Conservation (phyloP, 2,888 invertebrate species). For the Torymus aiolomorphi region DNA sequence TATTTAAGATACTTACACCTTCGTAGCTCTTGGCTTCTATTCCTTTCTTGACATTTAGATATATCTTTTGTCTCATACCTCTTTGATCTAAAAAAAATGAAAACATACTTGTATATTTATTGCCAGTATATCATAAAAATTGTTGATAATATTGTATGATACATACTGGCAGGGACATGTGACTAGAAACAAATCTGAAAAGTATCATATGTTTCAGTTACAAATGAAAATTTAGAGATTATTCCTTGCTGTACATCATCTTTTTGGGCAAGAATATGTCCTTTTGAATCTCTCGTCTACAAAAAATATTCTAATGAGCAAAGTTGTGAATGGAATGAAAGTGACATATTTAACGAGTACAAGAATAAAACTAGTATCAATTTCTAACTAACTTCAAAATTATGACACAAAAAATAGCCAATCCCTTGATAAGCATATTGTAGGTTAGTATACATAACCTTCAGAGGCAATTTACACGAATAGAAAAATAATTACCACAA, state of each 20-base stretch:
- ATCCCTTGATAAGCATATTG: constrained; percentile 60
- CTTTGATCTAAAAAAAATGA: constrained; percentile 80
- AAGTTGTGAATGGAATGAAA: too few relatives aligned
- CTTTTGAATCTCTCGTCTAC: constrained; percentile 95
- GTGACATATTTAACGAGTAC: too few relatives aligned
- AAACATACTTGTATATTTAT: constrained; percentile 1
- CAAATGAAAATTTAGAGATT: constrained; percentile 97
- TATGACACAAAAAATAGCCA: neutral
- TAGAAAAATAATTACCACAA: constrained; percentile 80
- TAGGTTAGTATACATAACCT: constrained; percentile 62
- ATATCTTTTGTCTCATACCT: constrained; percentile 90
- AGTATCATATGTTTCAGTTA: constrained; percentile 96
- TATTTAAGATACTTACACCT: constrained; percentile 83
- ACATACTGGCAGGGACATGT: constrained; percentile 87
- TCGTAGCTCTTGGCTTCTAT: constrained; percentile 99
- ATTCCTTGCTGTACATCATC: constrained; percentile 93
- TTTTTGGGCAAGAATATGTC: constrained; percentile 92
- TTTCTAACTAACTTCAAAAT: too few relatives aligned
- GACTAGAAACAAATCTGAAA: constrained; percentile 98
- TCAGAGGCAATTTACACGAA: constrained; percentile 13
- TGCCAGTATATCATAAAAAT: constrained; percentile 1
- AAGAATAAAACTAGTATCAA: too few relatives aligned
- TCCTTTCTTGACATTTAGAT: constrained; percentile 92
- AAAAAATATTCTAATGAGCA: constrained; percentile 34
- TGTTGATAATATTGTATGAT: constrained; percentile 25